Evolutionary conservation across 2,888 invertebrate species (phyloP).

Genomic region (Drosophila longiperda): DNA sequence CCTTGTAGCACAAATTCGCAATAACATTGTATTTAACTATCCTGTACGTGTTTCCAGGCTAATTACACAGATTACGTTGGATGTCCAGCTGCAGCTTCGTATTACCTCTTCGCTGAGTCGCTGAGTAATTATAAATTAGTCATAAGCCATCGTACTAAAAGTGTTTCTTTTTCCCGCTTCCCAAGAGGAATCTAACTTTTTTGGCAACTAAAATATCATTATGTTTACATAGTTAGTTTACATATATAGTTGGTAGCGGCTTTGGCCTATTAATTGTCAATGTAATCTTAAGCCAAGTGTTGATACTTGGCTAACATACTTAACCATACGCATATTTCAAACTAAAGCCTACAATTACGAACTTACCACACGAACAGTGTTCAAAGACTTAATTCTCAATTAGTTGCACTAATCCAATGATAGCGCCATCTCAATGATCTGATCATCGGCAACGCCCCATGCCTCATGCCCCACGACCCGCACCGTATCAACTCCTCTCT

Average conservation of each 20-base stretch:
- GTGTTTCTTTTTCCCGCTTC: constrained; percentile 18
- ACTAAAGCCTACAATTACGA: constrained; percentile 49
- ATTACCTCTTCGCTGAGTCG: neutral
- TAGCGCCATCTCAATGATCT: constrained; percentile 59
- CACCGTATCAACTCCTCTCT: neutral
- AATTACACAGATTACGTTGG: neutral
- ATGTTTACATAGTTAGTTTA: constrained; percentile 21
- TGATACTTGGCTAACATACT: constrained; percentile 20
- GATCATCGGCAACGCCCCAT: constrained; percentile 50
- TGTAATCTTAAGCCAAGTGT: constrained; percentile 16
- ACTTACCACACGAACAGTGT: constrained; percentile 78
- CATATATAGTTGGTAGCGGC: constrained; percentile 14
- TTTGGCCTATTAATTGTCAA: constrained; percentile 31
- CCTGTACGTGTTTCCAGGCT: constrained; percentile 1
- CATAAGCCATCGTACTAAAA: constrained; percentile 22
- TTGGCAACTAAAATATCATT: constrained; percentile 33
- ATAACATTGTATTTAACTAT: constrained; percentile 42
- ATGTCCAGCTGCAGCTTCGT: constrained; percentile 1
- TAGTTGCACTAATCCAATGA: constrained; percentile 69
- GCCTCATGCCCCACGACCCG: constrained; percentile 3
- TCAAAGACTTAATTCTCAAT: constrained; percentile 74
- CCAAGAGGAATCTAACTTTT: neutral
- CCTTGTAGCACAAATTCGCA: constrained; percentile 16
- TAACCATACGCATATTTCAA: constrained; percentile 12
- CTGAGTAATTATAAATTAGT: constrained; percentile 19